A percentile compares a stretch with the other conserved stretches of the same genome.
phyloP scores from a whole-genome alignment of 2,113 vertebrate species.

The Nannospalax galili region DNA sequence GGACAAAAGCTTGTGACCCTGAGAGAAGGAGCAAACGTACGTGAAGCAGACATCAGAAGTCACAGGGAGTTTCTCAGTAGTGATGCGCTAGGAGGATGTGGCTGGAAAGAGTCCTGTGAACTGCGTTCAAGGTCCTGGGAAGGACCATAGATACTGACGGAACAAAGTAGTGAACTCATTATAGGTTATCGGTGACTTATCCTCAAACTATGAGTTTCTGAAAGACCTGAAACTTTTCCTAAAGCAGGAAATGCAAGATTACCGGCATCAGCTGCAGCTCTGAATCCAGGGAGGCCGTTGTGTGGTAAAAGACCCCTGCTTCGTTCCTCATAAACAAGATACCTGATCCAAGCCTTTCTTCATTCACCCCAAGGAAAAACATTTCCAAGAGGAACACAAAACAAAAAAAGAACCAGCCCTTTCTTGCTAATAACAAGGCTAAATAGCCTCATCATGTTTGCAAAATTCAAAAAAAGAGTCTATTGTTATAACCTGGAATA shows the following conservation, averaged over 20 bases:
- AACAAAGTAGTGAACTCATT: neutral
- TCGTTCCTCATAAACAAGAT: neutral
- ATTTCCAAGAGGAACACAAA: neutral
- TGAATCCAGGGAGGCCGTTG: neutral
- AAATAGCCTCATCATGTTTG: neutral
- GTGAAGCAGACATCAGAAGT: neutral
- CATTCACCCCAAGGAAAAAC: neutral
- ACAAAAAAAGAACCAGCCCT: neutral
- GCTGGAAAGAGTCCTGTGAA: neutral
- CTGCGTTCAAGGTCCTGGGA: neutral
- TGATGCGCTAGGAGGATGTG: neutral
- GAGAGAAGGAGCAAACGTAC: neutral
- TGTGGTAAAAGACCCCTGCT: neutral
- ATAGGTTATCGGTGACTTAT: neutral
- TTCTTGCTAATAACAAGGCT: neutral
- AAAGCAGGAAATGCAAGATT: neutral
- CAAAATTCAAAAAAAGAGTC: neutral
- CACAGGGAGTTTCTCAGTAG: neutral
- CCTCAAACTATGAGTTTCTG: neutral
- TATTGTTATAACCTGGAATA: neutral
- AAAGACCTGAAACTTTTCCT: neutral
- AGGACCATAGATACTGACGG: neutral
- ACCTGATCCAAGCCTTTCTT: neutral
- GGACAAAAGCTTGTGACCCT: conserved; percentile 7
- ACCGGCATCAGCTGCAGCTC: neutral